A percentile compares a stretch with the other conserved stretches of the same genome.
Evolutionary conservation across 2,113 vertebrate species (phyloP).

Genomic region (Actinemys pallida): DNA sequence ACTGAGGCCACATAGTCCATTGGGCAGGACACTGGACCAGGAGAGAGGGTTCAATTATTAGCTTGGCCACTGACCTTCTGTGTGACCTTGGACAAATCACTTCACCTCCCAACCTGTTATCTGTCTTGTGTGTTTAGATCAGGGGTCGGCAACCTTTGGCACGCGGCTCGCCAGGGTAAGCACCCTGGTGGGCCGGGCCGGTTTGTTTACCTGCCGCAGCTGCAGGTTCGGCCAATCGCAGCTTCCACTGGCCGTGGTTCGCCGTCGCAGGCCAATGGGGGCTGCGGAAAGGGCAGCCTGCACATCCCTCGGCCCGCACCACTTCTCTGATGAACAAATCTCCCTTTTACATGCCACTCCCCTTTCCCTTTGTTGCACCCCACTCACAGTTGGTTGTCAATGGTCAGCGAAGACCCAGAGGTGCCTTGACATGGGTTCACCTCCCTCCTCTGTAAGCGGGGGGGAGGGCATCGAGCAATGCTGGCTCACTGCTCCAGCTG

Average conservation of each 20-base stretch:
- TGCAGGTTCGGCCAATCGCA: no score
- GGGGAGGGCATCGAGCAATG: neutral
- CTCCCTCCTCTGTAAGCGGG: neutral
- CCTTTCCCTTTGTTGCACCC: neutral
- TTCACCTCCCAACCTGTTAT: conserved; percentile 1
- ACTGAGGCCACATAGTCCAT: neutral
- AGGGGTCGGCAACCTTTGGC: no score
- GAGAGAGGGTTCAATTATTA: conserved; percentile 22
- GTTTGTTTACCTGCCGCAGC: no score
- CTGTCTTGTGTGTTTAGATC: neutral
- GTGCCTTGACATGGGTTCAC: neutral
- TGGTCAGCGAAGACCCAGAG: neutral
- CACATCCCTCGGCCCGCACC: no score
- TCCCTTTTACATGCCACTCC: neutral
- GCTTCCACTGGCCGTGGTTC: no score
- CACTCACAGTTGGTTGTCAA: neutral
- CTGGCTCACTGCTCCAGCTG: neutral
- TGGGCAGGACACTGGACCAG: neutral
- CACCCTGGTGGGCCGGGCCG: no score
- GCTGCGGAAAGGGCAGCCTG: no score
- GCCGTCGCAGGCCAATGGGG: no score
- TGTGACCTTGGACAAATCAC: conserved; percentile 33
- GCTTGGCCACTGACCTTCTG: neutral
- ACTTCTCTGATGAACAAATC: neutral
- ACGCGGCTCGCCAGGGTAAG: rapidly evolving